Conservation (phyloP, 92 coral and sea anemone species). For the Epizoanthus scotinus region DNA sequence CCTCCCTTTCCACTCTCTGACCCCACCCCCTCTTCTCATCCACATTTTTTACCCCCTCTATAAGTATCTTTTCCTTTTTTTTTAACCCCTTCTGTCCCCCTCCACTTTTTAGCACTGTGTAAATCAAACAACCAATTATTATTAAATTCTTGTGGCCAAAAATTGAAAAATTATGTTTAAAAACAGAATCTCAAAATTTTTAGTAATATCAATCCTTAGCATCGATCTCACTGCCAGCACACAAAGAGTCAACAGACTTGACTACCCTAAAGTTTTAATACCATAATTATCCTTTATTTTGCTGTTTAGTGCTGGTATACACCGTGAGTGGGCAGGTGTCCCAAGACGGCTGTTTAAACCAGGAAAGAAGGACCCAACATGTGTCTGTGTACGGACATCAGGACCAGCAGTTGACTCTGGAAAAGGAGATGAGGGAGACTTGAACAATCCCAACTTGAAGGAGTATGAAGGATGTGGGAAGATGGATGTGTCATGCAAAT, state of each 20-base stretch:
- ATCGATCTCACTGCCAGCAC: background rate
- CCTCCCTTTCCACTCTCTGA: background rate
- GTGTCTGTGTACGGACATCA: slow-evolving; percentile 74
- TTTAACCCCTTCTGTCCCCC: too few relatives aligned
- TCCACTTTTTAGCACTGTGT: too few relatives aligned
- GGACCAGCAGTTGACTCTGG: slow-evolving; percentile 74
- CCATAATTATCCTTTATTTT: too few relatives aligned
- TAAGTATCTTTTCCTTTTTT: too few relatives aligned
- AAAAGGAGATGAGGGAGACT: slow-evolving; percentile 72
- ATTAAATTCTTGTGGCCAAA: too few relatives aligned
- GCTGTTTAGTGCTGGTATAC: slow-evolving; percentile 69
- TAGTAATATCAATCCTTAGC: too few relatives aligned
- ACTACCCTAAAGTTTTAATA: background rate
- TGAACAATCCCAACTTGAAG: slow-evolving; percentile 68
- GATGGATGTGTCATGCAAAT: slow-evolving; percentile 64
- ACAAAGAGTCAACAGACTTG: background rate
- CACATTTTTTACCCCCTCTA: background rate
- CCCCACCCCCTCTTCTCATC: too few relatives aligned
- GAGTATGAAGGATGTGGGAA: slow-evolving; percentile 65
- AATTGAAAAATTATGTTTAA: too few relatives aligned
- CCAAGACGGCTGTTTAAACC: slow-evolving; percentile 78
- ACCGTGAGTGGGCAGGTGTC: slow-evolving; percentile 78
- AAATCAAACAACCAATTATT: too few relatives aligned
- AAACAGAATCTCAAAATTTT: too few relatives aligned
- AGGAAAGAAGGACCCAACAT: slow-evolving; percentile 58